Base-by-base conservation (phyloP, 2,797 vertebrate genomes). In the Semotilus atromaculatus region DNA sequence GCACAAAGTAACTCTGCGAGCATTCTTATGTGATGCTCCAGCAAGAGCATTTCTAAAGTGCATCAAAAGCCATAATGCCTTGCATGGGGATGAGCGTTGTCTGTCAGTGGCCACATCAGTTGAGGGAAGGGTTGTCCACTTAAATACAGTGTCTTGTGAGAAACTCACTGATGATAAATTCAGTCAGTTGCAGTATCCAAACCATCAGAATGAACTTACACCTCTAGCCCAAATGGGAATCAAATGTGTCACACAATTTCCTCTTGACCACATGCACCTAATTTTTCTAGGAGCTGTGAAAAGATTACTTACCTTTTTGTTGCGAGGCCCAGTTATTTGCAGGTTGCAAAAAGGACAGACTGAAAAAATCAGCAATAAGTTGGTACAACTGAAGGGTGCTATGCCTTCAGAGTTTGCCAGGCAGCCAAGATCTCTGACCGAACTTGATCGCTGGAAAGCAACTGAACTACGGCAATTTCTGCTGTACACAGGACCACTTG, bases 401-500 rank as follows among this genome's bases (percentile, higher is more conserved):
- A 75, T 53, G 48, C 29, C 45, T 0, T 29, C 43, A 8, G 72
- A 75, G 72, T 53, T 75, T 53, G 72, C n/a, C n/a, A n/a, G n/a
- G n/a, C n/a, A n/a, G n/a, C n/a, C 48, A 55, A 34, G 51, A 76
- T 53, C 29, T 55, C 18, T 75, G 29, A 19, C 16, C 5, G 73
- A 76, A 34, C 73, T 76, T 16, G 72, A 74, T 74, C 43, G 16
- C 16, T 51, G 73, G 73, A 75, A 75, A 36, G 73, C 73, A 51
- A 75, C 73, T 4, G 73, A 75, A 53, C 14, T 74, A 4, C 45
- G 29, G n/a, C 72, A 53, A 6, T 75, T 51, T 31, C 11, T 70
- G 67, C 9, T 23, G 31, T 53, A 74, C 3, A 34, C 72, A 34
- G 72, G 72, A 34, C 45, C 73, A 21, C 45, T 76, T 53, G 73